Evolutionary conservation across 2,888 invertebrate species (phyloP).

Genomic region (Halocaridina rubra): DNA sequence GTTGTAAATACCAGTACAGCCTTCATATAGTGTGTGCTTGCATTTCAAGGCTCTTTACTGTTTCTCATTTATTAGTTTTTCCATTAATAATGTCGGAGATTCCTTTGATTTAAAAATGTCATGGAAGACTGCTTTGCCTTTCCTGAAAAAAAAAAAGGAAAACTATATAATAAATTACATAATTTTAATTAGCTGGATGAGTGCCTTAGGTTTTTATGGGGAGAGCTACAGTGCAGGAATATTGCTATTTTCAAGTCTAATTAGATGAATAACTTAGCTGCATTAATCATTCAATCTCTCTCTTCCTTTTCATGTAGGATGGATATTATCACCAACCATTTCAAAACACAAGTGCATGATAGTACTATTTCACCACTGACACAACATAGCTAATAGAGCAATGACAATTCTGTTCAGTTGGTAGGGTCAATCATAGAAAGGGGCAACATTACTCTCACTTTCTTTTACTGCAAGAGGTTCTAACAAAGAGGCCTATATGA

Average conservation of each 20-base stretch:
- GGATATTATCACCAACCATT: too few relatives aligned
- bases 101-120: not conserved
- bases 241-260: not conserved
- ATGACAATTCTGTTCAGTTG: too few relatives aligned
- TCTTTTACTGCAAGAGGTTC: too few relatives aligned
- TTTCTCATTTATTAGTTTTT: not conserved
- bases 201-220: not conserved
- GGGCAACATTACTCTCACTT: too few relatives aligned
- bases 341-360: too few relatives aligned
- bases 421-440: too few relatives aligned
- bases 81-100: not conserved
- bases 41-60: too few relatives aligned
- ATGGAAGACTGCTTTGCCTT: conserved; percentile 19
- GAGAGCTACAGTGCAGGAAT: not conserved
- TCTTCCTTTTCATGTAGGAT: not conserved
- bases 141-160: conserved; percentile 19
- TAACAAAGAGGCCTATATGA: too few relatives aligned
- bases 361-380: too few relatives aligned
- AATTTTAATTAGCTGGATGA: not conserved
- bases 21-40: too few relatives aligned
- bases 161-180: not conserved
- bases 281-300: not conserved
- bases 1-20: too few relatives aligned
- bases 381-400: too few relatives aligned
- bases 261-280: not conserved